Evolutionary conservation across 1,140 invertebrate genomes (phyloP).

Genomic region (Oreohelix idahoensis): DNA sequence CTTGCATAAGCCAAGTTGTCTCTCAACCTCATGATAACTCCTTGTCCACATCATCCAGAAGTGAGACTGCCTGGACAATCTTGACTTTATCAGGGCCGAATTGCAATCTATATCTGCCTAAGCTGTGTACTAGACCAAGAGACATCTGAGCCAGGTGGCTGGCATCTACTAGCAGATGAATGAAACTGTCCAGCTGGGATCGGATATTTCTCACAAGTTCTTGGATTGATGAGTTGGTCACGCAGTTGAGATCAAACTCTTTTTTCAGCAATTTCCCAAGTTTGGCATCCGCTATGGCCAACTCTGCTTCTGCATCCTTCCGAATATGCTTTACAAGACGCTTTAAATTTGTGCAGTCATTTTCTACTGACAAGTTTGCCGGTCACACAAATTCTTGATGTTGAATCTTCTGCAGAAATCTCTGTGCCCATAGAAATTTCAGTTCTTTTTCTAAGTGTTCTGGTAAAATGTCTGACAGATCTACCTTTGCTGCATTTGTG

Average conservation of each 20-base stretch:
- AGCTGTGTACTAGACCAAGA: slow-evolving; percentile 92
- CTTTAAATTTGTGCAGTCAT: slow-evolving; percentile 96
- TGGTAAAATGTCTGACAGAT: no score
- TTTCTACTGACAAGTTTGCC: slow-evolving; percentile 91
- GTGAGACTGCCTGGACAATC: slow-evolving; percentile 96
- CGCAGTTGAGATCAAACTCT: slow-evolving; percentile 85
- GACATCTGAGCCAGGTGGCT: slow-evolving; percentile 96
- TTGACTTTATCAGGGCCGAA: slow-evolving; percentile 99
- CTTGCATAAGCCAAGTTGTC: slow-evolving; percentile 95
- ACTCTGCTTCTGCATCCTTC: slow-evolving; percentile 84
- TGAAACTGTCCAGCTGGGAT: slow-evolving; percentile 89
- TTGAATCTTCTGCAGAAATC: no score
- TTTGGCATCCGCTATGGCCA: slow-evolving; percentile 96
- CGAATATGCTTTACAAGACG: slow-evolving; percentile 87
- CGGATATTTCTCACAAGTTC: slow-evolving; percentile 97
- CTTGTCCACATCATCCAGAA: slow-evolving; percentile 98
- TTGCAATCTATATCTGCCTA: slow-evolving; percentile 97
- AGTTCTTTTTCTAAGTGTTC: no score
- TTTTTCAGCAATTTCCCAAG: slow-evolving; percentile 92
- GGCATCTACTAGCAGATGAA: slow-evolving; percentile 87
- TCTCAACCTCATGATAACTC: slow-evolving; percentile 95
- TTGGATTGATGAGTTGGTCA: slow-evolving; percentile 89
- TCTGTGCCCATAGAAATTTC: no score
- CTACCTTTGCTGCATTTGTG: no score
- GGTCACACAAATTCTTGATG: no score